A percentile compares a stretch with the other conserved stretches of the same genome.
Conservation (phyloP, 2,797 vertebrate species). For the Anomalospiza imberbis region DNA sequence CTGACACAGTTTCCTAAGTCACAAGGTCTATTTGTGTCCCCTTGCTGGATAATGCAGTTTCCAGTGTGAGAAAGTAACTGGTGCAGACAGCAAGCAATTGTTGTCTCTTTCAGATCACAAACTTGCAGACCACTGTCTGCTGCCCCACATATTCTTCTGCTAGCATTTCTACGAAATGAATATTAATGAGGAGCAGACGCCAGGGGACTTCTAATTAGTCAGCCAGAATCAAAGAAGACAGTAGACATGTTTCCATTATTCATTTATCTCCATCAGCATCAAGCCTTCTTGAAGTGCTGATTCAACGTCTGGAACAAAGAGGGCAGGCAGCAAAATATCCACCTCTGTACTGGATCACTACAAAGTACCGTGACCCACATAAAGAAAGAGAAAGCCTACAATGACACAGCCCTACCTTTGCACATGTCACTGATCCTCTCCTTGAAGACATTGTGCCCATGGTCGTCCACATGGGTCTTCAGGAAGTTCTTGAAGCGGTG, state of each 20-base stretch:
- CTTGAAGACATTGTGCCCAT: slow-evolving; percentile 97
- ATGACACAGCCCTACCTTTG: slow-evolving; percentile 81
- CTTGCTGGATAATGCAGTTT: background rate
- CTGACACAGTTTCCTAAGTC: background rate
- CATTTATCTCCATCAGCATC: background rate
- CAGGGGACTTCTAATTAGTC: slow-evolving; percentile 44
- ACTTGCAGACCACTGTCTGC: slow-evolving; percentile 51
- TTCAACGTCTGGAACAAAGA: background rate
- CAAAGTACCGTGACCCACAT: background rate
- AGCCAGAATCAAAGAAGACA: slow-evolving; percentile 24
- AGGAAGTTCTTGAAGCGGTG: slow-evolving; percentile 98
- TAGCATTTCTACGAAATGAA: background rate
- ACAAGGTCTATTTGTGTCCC: background rate
- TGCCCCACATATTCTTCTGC: slow-evolving; percentile 40
- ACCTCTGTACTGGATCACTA: background rate
- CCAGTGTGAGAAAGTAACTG: slow-evolving; percentile 28
- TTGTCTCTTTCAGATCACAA: slow-evolving; percentile 14
- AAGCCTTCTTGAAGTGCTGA: background rate
- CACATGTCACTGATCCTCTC: slow-evolving; percentile 99
- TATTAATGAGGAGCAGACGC: slow-evolving; percentile 34
- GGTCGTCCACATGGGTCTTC: slow-evolving; percentile 93
- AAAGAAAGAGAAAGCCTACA: background rate
- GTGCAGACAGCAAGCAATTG: slow-evolving; percentile 39
- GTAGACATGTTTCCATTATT: background rate
- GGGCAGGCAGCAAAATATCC: background rate